A percentile compares a stretch with the other conserved stretches of the same genome.
phyloP scores from a whole-genome alignment of 2,113 vertebrate genomes.

The Megaptera novaeangliae region DNA sequence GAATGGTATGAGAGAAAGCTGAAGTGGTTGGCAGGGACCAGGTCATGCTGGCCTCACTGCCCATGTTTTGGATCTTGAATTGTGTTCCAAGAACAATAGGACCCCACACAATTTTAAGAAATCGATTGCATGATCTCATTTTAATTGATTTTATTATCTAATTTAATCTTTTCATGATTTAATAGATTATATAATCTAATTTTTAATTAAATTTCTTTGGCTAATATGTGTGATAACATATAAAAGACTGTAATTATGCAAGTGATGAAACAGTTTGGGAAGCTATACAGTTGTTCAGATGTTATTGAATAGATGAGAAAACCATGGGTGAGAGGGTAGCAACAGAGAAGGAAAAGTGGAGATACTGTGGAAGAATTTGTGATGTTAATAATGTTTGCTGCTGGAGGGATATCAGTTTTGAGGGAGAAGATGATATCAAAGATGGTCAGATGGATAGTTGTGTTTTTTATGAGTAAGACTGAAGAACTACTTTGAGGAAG shows the following conservation, averaged over 20 bases:
- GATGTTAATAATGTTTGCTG: not conserved
- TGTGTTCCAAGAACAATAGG: not conserved
- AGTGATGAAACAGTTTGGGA: not conserved
- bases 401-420: not conserved
- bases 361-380: not conserved
- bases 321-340: fast-evolving
- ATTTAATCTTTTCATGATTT: not conserved
- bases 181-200: not conserved
- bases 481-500: not conserved
- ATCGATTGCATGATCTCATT: not conserved
- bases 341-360: not conserved
- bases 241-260: not conserved
- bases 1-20: not conserved
- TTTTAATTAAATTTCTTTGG: not conserved
- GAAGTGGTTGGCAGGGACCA: fast-evolving
- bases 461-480: not conserved
- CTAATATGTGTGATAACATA: not conserved
- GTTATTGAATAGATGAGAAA: not conserved
- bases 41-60: not conserved
- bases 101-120: not conserved
- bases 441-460: not conserved
- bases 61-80: not conserved
- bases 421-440: not conserved
- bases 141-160: not conserved
- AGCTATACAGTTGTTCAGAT: not conserved